Percentiles rank a stretch among this genome's conserved stretches.
Evolutionary conservation across 2,888 invertebrate species (phyloP).

Genomic region (Agrotis ipsilon): DNA sequence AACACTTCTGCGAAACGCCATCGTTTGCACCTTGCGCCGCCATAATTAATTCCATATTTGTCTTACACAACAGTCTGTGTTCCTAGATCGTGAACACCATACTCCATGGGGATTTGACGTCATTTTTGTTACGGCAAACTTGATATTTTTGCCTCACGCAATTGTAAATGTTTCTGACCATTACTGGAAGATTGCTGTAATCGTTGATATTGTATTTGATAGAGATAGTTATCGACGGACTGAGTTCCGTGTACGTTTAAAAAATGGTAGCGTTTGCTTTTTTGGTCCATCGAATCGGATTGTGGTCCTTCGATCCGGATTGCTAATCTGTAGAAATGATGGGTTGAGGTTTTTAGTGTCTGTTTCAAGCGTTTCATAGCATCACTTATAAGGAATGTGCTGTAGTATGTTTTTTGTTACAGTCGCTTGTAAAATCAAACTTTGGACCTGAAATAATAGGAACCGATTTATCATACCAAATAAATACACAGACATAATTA

Average conservation of each 20-base stretch:
- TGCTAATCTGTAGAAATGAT: not conserved
- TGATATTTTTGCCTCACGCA: conserved; percentile 57
- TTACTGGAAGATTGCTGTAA: conserved; percentile 41
- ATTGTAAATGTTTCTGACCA: conserved; percentile 45
- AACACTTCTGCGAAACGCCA: conserved; percentile 34
- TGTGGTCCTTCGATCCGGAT: not conserved
- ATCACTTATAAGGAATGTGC: not conserved
- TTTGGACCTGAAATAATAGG: not conserved
- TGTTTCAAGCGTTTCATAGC: not conserved
- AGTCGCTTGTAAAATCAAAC: not conserved
- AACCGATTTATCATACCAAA: conserved; percentile 10
- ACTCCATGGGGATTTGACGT: conserved; percentile 70
- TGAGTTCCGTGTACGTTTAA: conserved; percentile 17
- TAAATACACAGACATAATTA: not conserved
- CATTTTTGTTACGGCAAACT: conserved; percentile 66
- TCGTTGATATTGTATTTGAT: conserved; percentile 39
- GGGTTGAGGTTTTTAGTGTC: not conserved
- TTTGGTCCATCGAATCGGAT: conserved; percentile 3
- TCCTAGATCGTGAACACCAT: conserved; percentile 66
- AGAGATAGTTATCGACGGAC: conserved; percentile 14
- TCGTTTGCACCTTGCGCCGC: conserved; percentile 34
- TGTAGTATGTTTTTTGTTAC: not conserved
- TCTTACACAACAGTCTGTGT: conserved; percentile 61
- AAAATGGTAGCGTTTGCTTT: not conserved
- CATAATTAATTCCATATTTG: conserved; percentile 71